These are phyloP conservation scores for Pasiphila rectangulata DNA, from an alignment of 2,888 invertebrate genomes.

Conservation along the genomic window DNA sequence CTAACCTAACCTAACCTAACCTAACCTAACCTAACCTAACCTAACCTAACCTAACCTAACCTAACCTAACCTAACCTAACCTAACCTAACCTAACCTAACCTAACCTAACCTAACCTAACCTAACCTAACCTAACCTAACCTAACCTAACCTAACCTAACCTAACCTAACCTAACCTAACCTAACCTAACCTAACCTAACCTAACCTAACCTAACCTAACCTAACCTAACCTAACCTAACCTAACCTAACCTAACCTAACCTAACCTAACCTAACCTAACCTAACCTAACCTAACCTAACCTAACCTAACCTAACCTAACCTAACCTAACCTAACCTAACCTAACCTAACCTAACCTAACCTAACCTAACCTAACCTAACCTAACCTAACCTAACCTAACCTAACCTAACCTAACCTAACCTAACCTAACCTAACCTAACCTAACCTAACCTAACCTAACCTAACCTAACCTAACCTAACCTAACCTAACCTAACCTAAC, in stretches of 20 bases:
- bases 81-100: slow-evolving; percentile 17
- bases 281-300: slow-evolving; percentile 17
- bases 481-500: slow-evolving; percentile 17
- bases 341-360: slow-evolving; percentile 17
- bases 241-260: slow-evolving; percentile 17
- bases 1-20: slow-evolving; percentile 17
- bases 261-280: slow-evolving; percentile 17
- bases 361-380: slow-evolving; percentile 17
- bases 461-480: slow-evolving; percentile 17
- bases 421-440: slow-evolving; percentile 17
- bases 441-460: slow-evolving; percentile 17
- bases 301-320: slow-evolving; percentile 17
- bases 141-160: slow-evolving; percentile 16
- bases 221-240: slow-evolving; percentile 17
- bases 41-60: slow-evolving; percentile 17
- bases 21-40: slow-evolving; percentile 17
- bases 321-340: slow-evolving; percentile 17
- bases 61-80: slow-evolving; percentile 17
- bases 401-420: slow-evolving; percentile 17
- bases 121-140: slow-evolving; percentile 17
- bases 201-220: slow-evolving; percentile 17
- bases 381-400: slow-evolving; percentile 17
- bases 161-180: slow-evolving; percentile 17
- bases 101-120: slow-evolving; percentile 17
- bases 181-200: slow-evolving; percentile 17